Evolutionary conservation across 2,888 invertebrate species (phyloP).

Genomic region (Cacoxenus indagator): DNA sequence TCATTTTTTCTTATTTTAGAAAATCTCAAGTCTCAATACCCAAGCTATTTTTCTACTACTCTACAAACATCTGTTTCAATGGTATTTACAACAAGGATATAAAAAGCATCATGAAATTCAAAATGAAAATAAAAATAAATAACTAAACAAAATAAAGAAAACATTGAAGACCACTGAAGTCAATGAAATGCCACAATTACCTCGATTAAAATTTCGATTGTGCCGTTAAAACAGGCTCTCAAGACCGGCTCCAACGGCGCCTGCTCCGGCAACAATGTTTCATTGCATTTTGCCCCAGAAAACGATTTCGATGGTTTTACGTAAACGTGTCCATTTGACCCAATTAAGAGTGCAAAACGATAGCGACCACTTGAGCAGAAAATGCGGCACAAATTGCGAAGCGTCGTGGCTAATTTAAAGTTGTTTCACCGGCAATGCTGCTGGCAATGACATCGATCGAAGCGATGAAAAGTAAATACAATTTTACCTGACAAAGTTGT

Average conservation of each 20-base stretch:
- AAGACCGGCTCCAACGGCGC: background rate
- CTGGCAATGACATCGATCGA: background rate
- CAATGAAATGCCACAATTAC: background rate
- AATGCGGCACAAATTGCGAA: background rate
- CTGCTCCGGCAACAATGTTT: background rate
- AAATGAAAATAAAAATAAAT: too few species aligned
- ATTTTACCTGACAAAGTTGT: background rate
- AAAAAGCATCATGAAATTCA: too few species aligned
- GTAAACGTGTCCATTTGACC: constrained; percentile 1
- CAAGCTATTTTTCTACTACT: too few species aligned
- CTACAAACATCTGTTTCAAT: too few species aligned
- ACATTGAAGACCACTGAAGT: background rate
- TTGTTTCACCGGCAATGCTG: background rate
- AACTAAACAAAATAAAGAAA: background rate
- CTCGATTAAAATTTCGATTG: too few species aligned
- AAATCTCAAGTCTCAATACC: too few species aligned
- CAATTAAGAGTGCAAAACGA: background rate
- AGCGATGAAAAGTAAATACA: constrained; percentile 9
- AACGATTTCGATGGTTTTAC: background rate
- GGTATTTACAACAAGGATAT: background rate
- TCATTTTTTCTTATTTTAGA: too few species aligned
- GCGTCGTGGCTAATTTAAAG: background rate
- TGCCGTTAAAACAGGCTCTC: background rate
- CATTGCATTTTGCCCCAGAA: background rate
- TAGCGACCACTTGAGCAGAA: background rate